Evolutionary conservation across 2,113 vertebrate genomes (phyloP).

Genomic region (Nesogale talazaci): DNA sequence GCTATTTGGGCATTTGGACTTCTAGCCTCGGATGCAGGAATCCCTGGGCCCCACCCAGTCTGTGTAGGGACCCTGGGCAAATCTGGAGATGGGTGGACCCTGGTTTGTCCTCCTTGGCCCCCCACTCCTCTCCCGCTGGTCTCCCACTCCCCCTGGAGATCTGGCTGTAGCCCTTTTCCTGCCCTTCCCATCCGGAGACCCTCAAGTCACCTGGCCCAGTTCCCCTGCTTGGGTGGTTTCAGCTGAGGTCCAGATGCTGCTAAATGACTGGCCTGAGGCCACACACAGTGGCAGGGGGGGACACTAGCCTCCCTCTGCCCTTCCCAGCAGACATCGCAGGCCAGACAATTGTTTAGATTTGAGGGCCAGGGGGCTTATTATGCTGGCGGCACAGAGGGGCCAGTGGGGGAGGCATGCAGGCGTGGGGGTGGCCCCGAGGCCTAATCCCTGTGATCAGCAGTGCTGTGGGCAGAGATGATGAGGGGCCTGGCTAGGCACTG

Average conservation of each 20-base stretch:
- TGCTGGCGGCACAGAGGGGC: constrained; percentile 56
- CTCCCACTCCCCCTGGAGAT: neutral
- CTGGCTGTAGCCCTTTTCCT: neutral
- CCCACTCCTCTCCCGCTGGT: neutral
- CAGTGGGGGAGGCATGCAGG: neutral
- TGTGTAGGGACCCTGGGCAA: neutral
- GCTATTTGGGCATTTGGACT: constrained; percentile 41
- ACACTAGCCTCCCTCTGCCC: neutral
- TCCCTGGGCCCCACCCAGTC: neutral
- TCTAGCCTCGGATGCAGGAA: neutral
- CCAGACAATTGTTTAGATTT: constrained; percentile 74
- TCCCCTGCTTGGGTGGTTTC: neutral
- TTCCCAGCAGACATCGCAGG: neutral
- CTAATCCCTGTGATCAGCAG: constrained; percentile 71
- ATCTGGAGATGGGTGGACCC: neutral
- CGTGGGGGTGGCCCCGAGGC: neutral
- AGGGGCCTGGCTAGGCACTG: neutral
- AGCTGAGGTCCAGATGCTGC: neutral
- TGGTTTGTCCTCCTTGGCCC: rapidly evolving
- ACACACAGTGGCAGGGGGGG: neutral
- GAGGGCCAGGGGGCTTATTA: constrained; percentile 71
- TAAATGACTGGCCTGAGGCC: neutral
- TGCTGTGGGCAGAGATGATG: constrained; percentile 38
- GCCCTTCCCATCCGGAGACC: neutral
- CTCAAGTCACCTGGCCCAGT: neutral